Evolutionary conservation across 2,888 invertebrate genomes (phyloP).

Genomic region (Hyppa rectilinea): DNA sequence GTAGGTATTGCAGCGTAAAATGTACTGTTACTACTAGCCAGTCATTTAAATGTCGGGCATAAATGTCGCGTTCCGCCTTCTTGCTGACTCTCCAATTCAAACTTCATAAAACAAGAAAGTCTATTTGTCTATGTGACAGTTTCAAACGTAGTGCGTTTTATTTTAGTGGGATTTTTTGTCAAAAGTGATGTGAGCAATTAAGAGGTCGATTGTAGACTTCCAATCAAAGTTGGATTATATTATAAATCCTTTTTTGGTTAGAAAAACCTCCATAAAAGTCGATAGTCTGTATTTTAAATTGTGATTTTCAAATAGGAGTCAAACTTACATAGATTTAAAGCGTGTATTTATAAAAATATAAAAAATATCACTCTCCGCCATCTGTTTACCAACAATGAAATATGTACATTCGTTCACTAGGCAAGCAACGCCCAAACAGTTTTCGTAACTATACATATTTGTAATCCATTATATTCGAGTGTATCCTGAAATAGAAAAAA

Average conservation of each 20-base stretch:
- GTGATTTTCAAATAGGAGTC: constrained; percentile 58
- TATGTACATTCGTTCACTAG: constrained; percentile 67
- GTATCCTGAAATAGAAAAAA: constrained; percentile 85
- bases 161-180: no score
- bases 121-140: neutral
- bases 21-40: no score
- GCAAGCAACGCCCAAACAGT: constrained; percentile 85
- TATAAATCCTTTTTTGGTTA: neutral
- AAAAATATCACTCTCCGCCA: constrained; percentile 65
- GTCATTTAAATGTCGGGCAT: no score
- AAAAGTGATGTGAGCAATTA: neutral
- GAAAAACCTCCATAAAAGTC: neutral
- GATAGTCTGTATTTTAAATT: neutral
- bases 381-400: constrained; percentile 31
- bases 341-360: constrained; percentile 68
- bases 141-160: neutral
- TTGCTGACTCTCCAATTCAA: no score
- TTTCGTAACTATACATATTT: constrained; percentile 85
- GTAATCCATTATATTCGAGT: constrained; percentile 88
- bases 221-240: neutral
- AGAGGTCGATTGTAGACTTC: neutral
- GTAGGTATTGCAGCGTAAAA: no score
- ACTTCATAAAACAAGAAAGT: neutral
- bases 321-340: constrained; percentile 55
- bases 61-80: no score